Conservation (phyloP, 1,140 invertebrate genomes). For the Panulirus ornatus region DNA sequence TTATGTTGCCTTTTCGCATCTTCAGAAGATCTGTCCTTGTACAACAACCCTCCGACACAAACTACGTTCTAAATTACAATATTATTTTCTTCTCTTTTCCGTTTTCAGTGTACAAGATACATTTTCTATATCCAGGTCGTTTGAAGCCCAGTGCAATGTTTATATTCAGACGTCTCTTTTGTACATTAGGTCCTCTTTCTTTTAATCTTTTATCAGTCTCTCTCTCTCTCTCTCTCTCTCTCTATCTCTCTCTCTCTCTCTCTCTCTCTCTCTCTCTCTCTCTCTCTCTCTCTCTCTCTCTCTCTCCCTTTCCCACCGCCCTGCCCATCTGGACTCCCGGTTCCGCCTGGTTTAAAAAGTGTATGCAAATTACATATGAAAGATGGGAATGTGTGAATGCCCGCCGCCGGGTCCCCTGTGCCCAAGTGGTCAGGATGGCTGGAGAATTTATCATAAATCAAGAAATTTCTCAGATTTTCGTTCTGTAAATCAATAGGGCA, state of each 20-base stretch:
- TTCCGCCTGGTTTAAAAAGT: conserved; percentile 54
- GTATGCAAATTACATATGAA: conserved; percentile 61
- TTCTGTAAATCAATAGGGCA: conserved; percentile 26
- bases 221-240: conserved; percentile 1
- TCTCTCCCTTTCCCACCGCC: background rate
- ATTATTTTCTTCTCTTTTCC: no score
- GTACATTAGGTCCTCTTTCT: conserved; percentile 1
- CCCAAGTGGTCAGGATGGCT: background rate
- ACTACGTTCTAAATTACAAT: no score
- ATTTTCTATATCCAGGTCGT: no score
- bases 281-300: conserved; percentile 1
- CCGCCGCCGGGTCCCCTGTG: background rate
- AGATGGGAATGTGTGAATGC: conserved; percentile 61
- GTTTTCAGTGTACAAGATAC: no score
- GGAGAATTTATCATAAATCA: conserved; percentile 55
- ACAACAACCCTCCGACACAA: no score
- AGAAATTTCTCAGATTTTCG: conserved; percentile 47
- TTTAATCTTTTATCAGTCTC: background rate
- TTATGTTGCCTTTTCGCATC: no score
- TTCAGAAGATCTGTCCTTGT: no score
- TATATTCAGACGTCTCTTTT: background rate
- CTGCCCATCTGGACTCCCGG: background rate
- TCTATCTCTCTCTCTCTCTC: background rate
- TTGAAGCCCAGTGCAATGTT: no score
- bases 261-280: background rate